Base-by-base conservation (phyloP, 2,888 invertebrate genomes). In the Orgyia antiqua region DNA sequence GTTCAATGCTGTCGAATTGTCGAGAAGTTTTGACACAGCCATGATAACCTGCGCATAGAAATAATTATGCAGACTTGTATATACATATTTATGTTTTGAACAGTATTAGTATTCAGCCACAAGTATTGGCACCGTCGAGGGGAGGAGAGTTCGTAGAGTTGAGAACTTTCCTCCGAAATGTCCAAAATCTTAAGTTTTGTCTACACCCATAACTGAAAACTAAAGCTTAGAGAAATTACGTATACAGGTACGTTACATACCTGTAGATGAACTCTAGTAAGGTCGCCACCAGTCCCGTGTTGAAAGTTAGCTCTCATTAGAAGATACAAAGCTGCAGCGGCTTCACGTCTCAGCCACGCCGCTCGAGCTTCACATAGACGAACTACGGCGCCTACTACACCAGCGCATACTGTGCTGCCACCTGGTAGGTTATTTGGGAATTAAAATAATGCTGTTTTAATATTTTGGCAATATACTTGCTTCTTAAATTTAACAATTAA, bases 251-350 rank as follows among this genome's bases (percentile, higher is more conserved):
- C n/a, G n/a, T n/a, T 15, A 15, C 15, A 6, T 49, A 92, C 92
- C 90, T 97, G 96, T 27, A 96, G 80, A 63, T 97, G 97, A 1
- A 97, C 96, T 43, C 97, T 87, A 1, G 95, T 97, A 41, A 97
- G 88, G 35, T 93, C 94, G 48, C 94, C 94, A 20, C 93, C 90
- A 30, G 91, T 89, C 26, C 93, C 94, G 66, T 94, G 95, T 65
- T 97, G 96, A 80, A 95, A 98, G 86, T 97, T 97, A 63, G 95
- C 95, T 45, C 97, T 89, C 97, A 98, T 97, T 17, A 98, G 88
- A 29, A 97, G 87, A 77, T 97, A 98, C 2, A 98, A 87, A 13
- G 97, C 91, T 25, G 96, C 96, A 57, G 96, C 96, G 0, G 97
- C 94, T 69, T 97, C 97, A 57, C 95, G 94, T 10, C 97, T 89